Conservation (phyloP, 2,113 vertebrate species). For the Montifringilla adamsi region DNA sequence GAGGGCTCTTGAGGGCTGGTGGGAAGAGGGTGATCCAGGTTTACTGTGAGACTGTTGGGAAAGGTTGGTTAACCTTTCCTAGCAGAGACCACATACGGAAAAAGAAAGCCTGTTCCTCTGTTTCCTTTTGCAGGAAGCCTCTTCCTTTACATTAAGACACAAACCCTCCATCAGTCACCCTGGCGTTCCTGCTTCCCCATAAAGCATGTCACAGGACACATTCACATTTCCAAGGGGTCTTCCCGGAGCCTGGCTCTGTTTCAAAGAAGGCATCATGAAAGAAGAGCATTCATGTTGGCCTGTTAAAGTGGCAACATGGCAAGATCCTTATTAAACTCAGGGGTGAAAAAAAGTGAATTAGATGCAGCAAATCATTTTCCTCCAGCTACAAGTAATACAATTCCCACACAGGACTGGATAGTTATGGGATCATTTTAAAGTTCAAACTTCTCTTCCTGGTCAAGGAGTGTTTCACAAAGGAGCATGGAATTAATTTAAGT, state of each 20-base stretch:
- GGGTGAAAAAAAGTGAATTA: background rate
- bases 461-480: background rate
- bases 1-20: background rate
- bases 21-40: slow-evolving; percentile 27
- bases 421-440: background rate
- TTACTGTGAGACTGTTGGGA: background rate
- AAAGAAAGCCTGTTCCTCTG: background rate
- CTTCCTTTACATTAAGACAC: background rate
- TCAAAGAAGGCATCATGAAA: background rate
- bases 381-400: background rate
- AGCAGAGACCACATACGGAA: background rate
- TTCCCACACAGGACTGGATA: background rate
- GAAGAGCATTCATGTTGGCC: background rate
- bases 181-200: background rate
- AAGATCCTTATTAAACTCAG: background rate
- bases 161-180: background rate
- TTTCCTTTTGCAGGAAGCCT: background rate
- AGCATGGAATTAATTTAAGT: slow-evolving; percentile 22
- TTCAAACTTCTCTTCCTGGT: background rate
- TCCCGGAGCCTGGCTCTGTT: background rate
- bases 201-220: background rate
- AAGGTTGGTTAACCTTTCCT: background rate
- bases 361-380: background rate
- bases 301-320: background rate
- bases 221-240: slow-evolving; percentile 9